Evolutionary conservation across 2,888 invertebrate species (phyloP).

Genomic region (Anticlea derivata): DNA sequence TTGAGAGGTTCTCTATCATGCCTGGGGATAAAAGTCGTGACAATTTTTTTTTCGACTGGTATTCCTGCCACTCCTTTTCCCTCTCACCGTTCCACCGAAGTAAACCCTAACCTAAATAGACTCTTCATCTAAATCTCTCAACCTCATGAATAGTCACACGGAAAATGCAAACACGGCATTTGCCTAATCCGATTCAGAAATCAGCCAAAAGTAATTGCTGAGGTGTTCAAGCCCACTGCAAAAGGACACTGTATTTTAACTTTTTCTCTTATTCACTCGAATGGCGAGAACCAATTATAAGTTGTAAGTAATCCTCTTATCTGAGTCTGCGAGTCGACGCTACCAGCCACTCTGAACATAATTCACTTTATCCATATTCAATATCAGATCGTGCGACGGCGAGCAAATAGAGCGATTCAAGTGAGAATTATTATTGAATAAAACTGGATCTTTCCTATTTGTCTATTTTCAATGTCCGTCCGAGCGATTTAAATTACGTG

Average conservation of each 20-base stretch:
- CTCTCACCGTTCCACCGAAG: no score
- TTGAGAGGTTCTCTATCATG: no score
- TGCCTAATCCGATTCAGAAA: constrained; percentile 51
- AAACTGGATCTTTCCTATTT: constrained; percentile 71
- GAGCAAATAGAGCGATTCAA: constrained; percentile 80
- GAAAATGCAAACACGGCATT: constrained; percentile 25
- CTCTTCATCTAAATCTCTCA: neutral
- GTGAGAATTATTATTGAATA: constrained; percentile 82
- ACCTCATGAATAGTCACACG: constrained; percentile 11
- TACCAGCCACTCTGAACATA: constrained; percentile 74
- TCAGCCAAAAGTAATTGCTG: constrained; percentile 49
- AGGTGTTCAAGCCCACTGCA: constrained; percentile 45
- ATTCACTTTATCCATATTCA: constrained; percentile 83
- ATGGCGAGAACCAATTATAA: constrained; percentile 80
- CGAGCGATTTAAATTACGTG: constrained; percentile 71
- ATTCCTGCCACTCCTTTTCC: no score
- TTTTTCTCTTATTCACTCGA: constrained; percentile 66
- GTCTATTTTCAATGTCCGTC: constrained; percentile 73
- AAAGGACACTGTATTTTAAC: constrained; percentile 57
- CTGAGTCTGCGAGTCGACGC: constrained; percentile 69
- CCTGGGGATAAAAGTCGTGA: no score
- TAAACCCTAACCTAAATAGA: neutral
- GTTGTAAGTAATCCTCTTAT: constrained; percentile 81
- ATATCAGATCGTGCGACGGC: constrained; percentile 79
- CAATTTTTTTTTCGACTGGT: no score